phyloP scores from a whole-genome alignment of 1,140 invertebrate genomes.

The Drosophila punjabiensis region DNA sequence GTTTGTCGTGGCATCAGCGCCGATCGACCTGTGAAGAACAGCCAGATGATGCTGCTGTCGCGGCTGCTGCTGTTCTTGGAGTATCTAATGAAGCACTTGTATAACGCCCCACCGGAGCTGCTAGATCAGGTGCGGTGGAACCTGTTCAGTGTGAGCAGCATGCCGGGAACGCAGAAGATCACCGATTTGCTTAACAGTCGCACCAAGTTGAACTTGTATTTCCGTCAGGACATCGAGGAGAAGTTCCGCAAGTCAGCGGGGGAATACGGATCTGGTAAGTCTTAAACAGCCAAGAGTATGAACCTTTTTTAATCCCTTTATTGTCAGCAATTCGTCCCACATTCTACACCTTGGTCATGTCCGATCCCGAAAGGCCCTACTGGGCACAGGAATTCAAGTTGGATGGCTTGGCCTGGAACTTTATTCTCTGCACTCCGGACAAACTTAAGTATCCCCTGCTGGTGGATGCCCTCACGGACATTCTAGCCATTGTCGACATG shows the following conservation, averaged over 20 bases:
- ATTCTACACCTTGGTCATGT: constrained; percentile 76
- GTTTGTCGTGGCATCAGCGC: constrained; percentile 86
- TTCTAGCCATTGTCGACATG: constrained; percentile 90
- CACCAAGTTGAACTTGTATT: constrained; percentile 77
- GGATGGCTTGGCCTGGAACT: constrained; percentile 97
- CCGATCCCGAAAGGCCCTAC: constrained; percentile 58
- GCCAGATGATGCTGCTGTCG: constrained; percentile 92
- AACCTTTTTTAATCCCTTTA: not conserved
- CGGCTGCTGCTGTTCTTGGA: constrained; percentile 96
- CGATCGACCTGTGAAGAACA: constrained; percentile 86
- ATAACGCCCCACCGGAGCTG: constrained; percentile 92
- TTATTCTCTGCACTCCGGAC: constrained; percentile 95
- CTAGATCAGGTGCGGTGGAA: constrained; percentile 90
- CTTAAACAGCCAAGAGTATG: not conserved
- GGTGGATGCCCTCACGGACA: constrained; percentile 93
- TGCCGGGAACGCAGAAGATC: constrained; percentile 76
- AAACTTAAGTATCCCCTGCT: constrained; percentile 95
- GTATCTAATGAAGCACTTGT: constrained; percentile 97
- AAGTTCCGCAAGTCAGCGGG: constrained; percentile 88
- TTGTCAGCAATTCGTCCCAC: constrained; percentile 78
- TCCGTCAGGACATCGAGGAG: constrained; percentile 91
- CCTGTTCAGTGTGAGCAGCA: constrained; percentile 81
- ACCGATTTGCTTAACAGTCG: constrained; percentile 75
- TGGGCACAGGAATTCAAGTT: constrained; percentile 92
- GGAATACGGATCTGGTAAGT: constrained; percentile 68